Percentiles rank a stretch among this genome's conserved stretches.
These are phyloP conservation scores for Crossaster papposus DNA, from an alignment of 53 echinoderm and acorn worm genomes.

Conservation along the genomic window DNA sequence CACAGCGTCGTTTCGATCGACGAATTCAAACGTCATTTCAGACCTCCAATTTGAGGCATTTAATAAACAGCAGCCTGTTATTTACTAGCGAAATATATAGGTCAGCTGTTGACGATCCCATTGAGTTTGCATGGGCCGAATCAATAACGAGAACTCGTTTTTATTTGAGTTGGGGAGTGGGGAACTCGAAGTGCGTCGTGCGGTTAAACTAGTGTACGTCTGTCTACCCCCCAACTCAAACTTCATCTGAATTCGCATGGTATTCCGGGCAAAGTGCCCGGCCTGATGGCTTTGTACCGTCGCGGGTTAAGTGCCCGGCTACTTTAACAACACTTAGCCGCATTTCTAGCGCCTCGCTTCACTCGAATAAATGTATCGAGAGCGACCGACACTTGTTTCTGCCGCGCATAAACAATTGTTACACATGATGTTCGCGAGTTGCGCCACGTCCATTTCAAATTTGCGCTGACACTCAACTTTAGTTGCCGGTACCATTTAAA, in stretches of 20 bases:
- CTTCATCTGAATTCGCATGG: neutral
- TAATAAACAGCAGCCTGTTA: slow-evolving; percentile 11
- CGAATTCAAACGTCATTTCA: neutral
- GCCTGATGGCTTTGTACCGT: neutral
- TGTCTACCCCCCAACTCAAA: neutral
- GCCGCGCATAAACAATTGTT: slow-evolving; percentile 47
- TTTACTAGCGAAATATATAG: slow-evolving; percentile 15
- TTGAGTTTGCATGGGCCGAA: slow-evolving; percentile 35
- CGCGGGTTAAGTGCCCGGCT: slow-evolving; percentile 26
- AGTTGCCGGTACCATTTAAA: neutral
- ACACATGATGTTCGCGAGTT: slow-evolving; percentile 6
- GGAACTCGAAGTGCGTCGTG: neutral
- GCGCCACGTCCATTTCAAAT: slow-evolving; percentile 5
- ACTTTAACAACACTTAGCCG: slow-evolving; percentile 38
- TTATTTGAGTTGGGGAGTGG: neutral
- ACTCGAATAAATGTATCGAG: slow-evolving; percentile 56
- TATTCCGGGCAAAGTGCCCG: slow-evolving; percentile 20
- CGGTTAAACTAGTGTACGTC: neutral
- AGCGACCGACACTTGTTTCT: slow-evolving; percentile 33
- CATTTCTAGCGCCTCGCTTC: slow-evolving; percentile 52
- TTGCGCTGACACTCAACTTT: neutral
- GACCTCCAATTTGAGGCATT: slow-evolving; percentile 9
- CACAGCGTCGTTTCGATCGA: neutral
- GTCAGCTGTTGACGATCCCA: slow-evolving; percentile 49
- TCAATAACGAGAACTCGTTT: slow-evolving; percentile 4